Percentiles rank a stretch among this genome's conserved stretches.
These are phyloP conservation scores for Schizothorax lantsangensis DNA, from an alignment of 2,797 vertebrate species.

Conservation along the genomic window DNA sequence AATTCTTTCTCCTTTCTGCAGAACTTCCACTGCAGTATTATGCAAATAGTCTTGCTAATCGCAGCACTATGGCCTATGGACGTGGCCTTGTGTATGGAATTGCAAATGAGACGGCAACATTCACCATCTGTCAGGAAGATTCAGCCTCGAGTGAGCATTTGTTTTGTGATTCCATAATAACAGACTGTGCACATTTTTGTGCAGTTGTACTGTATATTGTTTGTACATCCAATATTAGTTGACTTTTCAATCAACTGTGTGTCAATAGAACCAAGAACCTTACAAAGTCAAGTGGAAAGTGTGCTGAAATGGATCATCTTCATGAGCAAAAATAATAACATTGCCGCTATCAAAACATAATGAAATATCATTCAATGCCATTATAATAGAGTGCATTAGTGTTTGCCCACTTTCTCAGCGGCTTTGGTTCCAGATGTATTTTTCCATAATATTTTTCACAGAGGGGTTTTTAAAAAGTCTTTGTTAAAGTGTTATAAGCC, in stretches of 20 bases:
- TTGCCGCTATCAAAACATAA: neutral
- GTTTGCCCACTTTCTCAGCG: neutral
- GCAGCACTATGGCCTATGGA: constrained; percentile 79
- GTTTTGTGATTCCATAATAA: constrained; percentile 4
- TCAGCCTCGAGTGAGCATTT: constrained; percentile 58
- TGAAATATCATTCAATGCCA: neutral
- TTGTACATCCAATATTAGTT: neutral
- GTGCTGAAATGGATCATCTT: neutral
- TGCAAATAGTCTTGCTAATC: constrained; percentile 78
- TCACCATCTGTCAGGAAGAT: constrained; percentile 73
- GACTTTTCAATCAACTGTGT: neutral
- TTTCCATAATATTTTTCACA: neutral
- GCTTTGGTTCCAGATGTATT: neutral
- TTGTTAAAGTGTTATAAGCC: neutral
- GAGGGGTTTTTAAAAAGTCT: too few species aligned
- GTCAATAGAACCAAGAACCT: neutral
- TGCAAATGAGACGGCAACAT: constrained; percentile 77
- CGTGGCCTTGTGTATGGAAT: constrained; percentile 70
- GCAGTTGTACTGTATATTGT: neutral
- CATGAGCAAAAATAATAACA: neutral
- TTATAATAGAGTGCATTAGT: neutral
- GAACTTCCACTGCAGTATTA: constrained; percentile 82
- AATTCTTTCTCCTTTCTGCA: constrained; percentile 50
- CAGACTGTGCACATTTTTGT: neutral
- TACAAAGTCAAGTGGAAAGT: neutral